Evolutionary conservation across 2,797 vertebrate species (phyloP), one percentile per base, ranked within the genome.

Genomic region (Tamandua tetradactyla): DNA sequence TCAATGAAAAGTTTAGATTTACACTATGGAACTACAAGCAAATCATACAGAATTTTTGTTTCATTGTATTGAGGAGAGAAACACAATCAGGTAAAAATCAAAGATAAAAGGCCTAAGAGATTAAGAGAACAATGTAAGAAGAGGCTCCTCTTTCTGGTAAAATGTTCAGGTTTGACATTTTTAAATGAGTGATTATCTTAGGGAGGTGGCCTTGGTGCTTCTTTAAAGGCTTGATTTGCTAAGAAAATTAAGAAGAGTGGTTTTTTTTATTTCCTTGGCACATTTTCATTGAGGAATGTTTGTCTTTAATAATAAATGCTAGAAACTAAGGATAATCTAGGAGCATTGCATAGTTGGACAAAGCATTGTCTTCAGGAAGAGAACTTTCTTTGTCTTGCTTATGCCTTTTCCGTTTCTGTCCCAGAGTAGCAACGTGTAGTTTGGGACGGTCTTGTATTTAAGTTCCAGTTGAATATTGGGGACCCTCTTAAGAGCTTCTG

Each of bases 221-320:
- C 15, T 86, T 81, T 57, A 49, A 85, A 75, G 27, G 44, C 18
- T 83, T 91, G 42, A 0, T 89, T 93, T 96, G 72, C 91, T 80
- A 81, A 72, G 49, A 85, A 82, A 85, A 72, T 84, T 35, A 66
- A 57, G 27, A 15, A 80, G 30, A 80, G 23, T 37, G 64, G 4
- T 25, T 42, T 61, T 64, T 94, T 18, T 7, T 74, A n/a, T 66
- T 13, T 44, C n/a, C 49, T 66, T 57, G 5, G 57, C 64, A 23
- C 23, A 25, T 89, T 78, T 88, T 89, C 84, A 81, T 64, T 35
- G 80, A 91, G 52, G 9, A 57, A 25, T 35, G 30, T 89, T 93
- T 84, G 61, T 93, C 30, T 87, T 79, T 37, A 62, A 61, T 78
- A 90, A 32, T 40, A 92, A 81, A 49, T 94, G 23, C 17, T 74